phyloP scores from a whole-genome alignment of 2,888 invertebrate genomes.

The Catocala sponsa region DNA sequence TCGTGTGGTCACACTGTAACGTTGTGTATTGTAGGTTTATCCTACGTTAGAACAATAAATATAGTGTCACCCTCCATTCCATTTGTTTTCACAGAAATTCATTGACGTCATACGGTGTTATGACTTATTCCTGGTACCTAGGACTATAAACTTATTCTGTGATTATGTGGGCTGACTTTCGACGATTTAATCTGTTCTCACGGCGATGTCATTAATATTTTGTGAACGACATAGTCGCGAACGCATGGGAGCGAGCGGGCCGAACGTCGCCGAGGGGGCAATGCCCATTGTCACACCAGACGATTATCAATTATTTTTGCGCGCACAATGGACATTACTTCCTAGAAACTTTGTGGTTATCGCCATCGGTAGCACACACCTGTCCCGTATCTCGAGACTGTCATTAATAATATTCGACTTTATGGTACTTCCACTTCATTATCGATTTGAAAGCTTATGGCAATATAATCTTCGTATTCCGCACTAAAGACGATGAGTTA shows the following conservation, averaged over 20 bases:
- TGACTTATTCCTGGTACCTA: slow-evolving; percentile 22
- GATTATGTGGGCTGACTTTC: slow-evolving; percentile 23
- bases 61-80: slow-evolving; percentile 11
- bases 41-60: slow-evolving; percentile 3
- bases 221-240: slow-evolving; percentile 30
- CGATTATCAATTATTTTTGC: slow-evolving; percentile 73
- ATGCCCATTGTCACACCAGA: slow-evolving; percentile 52
- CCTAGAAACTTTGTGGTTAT: slow-evolving; percentile 68
- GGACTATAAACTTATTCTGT: slow-evolving; percentile 14
- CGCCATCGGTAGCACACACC: slow-evolving; percentile 87
- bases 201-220: slow-evolving; percentile 46
- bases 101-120: slow-evolving; percentile 26
- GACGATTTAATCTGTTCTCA: slow-evolving; percentile 34
- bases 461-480: background rate
- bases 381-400: slow-evolving; percentile 77
- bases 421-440: background rate
- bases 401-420: slow-evolving; percentile 37
- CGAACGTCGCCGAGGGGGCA: slow-evolving; percentile 39
- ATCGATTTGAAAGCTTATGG: background rate
- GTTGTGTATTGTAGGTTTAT: background rate
- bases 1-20: background rate
- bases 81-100: slow-evolving; percentile 20
- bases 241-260: slow-evolving; percentile 23
- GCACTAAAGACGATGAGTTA: slow-evolving; percentile 1
- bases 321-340: slow-evolving; percentile 71